Evolutionary conservation across 2,113 vertebrate species (phyloP).

Genomic region (Stegostoma tigrinum): DNA sequence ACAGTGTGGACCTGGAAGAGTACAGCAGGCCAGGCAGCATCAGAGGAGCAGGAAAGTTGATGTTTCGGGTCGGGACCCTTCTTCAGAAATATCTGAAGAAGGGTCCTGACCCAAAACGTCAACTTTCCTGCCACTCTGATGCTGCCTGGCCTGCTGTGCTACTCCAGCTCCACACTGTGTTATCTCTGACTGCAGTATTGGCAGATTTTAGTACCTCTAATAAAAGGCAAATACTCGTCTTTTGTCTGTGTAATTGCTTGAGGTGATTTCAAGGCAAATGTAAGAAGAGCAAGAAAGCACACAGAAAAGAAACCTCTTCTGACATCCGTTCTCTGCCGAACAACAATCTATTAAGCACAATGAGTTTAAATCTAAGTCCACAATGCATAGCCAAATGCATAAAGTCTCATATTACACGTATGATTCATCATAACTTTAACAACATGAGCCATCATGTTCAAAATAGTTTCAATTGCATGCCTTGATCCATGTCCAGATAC

Average conservation of each 20-base stretch:
- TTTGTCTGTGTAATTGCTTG: neutral
- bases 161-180: no score
- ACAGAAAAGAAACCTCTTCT: neutral
- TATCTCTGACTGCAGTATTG: no score
- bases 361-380: neutral
- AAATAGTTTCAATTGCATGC: neutral
- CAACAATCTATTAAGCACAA: neutral
- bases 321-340: neutral
- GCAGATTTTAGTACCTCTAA: neutral
- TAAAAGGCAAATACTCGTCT: neutral
- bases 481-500: neutral
- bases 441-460: neutral
- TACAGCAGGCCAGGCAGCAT: no score
- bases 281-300: neutral
- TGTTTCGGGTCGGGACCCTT: no score
- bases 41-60: no score
- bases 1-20: no score
- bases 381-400: neutral
- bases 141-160: no score
- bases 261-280: neutral
- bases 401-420: neutral
- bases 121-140: no score
- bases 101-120: no score
- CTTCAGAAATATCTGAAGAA: no score
- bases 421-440: neutral